Percentiles rank a stretch among this genome's conserved stretches.
These are phyloP conservation scores for Morelia viridis DNA, from an alignment of 2,797 vertebrate species.

Conservation along the genomic window DNA sequence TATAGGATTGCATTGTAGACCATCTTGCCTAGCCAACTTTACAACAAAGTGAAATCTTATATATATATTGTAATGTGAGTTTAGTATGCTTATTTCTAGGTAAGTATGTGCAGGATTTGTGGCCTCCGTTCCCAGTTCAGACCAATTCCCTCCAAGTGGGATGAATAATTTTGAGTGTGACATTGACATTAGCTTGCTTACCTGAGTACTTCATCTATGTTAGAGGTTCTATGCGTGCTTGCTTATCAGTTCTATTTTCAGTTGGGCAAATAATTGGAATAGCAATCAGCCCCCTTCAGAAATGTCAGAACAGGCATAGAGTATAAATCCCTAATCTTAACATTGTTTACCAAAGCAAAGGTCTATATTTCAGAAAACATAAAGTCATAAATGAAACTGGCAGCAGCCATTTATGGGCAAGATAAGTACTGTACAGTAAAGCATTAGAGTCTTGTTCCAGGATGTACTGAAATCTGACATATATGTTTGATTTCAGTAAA, in stretches of 20 bases:
- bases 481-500: not conserved
- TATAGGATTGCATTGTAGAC: not conserved
- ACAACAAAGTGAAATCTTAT: not conserved
- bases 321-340: constrained; percentile 19
- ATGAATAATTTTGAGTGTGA: constrained; percentile 15
- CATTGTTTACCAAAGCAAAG: constrained; percentile 48
- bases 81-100: not conserved
- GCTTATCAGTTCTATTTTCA: not conserved
- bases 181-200: not conserved
- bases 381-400: not conserved
- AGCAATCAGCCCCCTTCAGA: not conserved
- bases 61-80: not conserved
- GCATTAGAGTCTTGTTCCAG: constrained; percentile 16
- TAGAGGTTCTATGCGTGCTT: not conserved
- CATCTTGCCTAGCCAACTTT: not conserved
- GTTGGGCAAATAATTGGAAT: constrained; percentile 15
- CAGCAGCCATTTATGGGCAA: not conserved
- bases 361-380: constrained; percentile 35
- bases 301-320: not conserved
- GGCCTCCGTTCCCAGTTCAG: not conserved
- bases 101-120: not conserved
- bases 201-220: not conserved
- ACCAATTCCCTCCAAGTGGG: not conserved
- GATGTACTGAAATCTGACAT: not conserved
- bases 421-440: not conserved